Conservation (phyloP, 2,113 vertebrate species). For the Burhinus bistriatus region DNA sequence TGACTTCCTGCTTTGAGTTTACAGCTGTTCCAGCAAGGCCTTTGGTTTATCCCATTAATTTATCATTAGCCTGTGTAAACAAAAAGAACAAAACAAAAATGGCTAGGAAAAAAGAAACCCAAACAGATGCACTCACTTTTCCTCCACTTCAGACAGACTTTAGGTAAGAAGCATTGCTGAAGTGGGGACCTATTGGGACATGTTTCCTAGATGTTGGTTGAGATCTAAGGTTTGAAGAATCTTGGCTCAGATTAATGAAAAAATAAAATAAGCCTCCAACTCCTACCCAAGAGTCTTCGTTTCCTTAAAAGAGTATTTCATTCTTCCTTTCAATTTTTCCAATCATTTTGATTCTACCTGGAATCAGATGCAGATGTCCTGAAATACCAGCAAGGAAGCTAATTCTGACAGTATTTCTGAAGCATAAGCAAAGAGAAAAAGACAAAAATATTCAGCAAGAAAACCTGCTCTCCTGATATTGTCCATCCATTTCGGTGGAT, state of each 20-base stretch:
- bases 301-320: neutral
- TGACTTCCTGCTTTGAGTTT: slow-evolving; percentile 39
- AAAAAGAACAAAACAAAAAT: neutral
- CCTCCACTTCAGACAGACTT: neutral
- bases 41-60: slow-evolving; percentile 45
- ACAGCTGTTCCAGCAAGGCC: slow-evolving; percentile 50
- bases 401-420: neutral
- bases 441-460: neutral
- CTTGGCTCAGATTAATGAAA: neutral
- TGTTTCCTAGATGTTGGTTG: neutral
- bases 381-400: neutral
- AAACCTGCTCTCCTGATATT: neutral
- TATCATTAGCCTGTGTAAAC: slow-evolving; percentile 35
- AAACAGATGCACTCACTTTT: neutral
- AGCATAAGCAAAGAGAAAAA: neutral
- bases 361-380: neutral
- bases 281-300: neutral
- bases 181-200: neutral
- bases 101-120: neutral
- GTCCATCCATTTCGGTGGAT: neutral
- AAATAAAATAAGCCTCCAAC: neutral
- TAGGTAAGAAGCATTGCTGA: neutral
- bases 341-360: neutral
- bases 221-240: neutral
- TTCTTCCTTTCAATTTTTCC: neutral